Evolutionary conservation across 2,888 invertebrate genomes (phyloP), one percentile per base, ranked within the genome.

Genomic region (Drosophila sordidula): DNA sequence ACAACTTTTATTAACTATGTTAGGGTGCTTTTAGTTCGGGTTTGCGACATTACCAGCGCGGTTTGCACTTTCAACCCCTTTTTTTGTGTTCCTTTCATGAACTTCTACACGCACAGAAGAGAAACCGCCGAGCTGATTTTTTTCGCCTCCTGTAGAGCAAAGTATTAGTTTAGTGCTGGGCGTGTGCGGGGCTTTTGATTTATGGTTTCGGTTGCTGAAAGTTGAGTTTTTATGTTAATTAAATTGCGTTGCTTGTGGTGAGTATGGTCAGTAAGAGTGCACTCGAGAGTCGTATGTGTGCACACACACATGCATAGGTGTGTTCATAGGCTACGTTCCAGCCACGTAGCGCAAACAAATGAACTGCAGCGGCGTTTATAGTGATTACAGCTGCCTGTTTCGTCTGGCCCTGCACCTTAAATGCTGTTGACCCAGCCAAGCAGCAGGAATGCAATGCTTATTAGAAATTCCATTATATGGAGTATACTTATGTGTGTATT

Each of bases 381-480:
- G 64, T 70, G 70, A 86, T 74, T 77, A 61, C 59, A 42, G 63
- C 34, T 70, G 49, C 47, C 34, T 70, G 49, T 45, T 29, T 61
- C 49, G 38, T 44, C 16, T 59, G 42, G 39, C 39, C 32, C 36
- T 44, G 36, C 39, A 45, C 44, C 66, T 59, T 75, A 77, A 84
- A 80, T 70, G 78, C 69, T 86, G 86, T 86, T 86, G 87, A 84
- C 85, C 76, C 59, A 70, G 52, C 73, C 63, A 25, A 63, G 50
- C 42, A 49, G 42, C 16, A 50, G 32, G 16, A 42, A 46, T 54
- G 42, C 59, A 50, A 59, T 46, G 50, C 73, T 84, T 83, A 85
- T 88, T 88, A 87, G 84, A 89, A 85, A 85, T 88, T 85, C 85
- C 87, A 88, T 85, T 85, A 85, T 87, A 76, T 67, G 71, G 78